Evolutionary conservation across 2,113 vertebrate species (phyloP).

Genomic region (Acrocephalus arundinaceus): DNA sequence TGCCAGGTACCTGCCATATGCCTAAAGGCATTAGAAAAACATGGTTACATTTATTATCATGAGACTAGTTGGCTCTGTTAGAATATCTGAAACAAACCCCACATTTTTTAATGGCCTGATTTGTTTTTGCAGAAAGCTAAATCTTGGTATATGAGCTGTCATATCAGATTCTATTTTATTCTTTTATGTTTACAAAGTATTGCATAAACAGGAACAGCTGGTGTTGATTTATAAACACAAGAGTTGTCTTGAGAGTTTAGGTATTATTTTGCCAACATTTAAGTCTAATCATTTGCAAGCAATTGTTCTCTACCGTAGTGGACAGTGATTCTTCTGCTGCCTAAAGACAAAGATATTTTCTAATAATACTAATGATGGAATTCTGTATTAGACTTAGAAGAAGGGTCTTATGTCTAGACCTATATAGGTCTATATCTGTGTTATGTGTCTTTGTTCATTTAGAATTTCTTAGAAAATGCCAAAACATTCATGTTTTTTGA

Average conservation of each 20-base stretch:
- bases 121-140: constrained; percentile 33
- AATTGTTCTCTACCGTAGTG: constrained; percentile 16
- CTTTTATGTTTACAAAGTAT: constrained; percentile 60
- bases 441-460: background rate
- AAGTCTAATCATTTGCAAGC: constrained; percentile 44
- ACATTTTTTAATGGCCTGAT: constrained; percentile 22
- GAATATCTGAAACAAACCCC: constrained; percentile 7
- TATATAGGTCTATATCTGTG: background rate
- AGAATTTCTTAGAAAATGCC: background rate
- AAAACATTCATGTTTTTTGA: background rate
- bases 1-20: constrained; percentile 7
- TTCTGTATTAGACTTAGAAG: background rate
- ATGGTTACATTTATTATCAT: background rate
- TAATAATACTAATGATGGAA: background rate
- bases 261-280: constrained; percentile 66
- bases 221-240: constrained; percentile 74
- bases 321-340: constrained; percentile 10
- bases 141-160: constrained; percentile 32
- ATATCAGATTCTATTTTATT: constrained; percentile 50
- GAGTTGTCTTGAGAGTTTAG: constrained; percentile 65
- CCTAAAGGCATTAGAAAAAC: constrained; percentile 6
- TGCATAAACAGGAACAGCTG: constrained; percentile 67
- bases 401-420: background rate
- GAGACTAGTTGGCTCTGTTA: background rate
- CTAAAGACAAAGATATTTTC: background rate